Percentiles rank a stretch among this genome's conserved stretches.
These are phyloP conservation scores for Mormyrus iriodes DNA, from an alignment of 2,113 vertebrate species.

Conservation along the genomic window DNA sequence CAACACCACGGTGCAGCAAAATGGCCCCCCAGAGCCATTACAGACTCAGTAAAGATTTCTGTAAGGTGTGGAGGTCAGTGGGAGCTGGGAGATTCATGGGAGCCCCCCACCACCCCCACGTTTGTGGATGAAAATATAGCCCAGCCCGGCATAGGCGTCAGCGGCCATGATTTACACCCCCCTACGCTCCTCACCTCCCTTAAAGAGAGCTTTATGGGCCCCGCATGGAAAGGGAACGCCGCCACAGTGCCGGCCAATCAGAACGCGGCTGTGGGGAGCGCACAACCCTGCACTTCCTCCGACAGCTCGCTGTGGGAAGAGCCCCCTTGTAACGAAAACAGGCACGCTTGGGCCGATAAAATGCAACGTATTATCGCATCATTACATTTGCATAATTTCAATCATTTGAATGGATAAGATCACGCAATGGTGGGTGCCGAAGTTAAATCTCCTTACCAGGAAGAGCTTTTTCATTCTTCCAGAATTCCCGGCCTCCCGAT, in stretches of 20 bases:
- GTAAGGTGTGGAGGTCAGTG: background rate
- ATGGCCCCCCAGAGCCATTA: background rate
- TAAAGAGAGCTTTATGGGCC: background rate
- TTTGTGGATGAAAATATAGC: constrained; percentile 19
- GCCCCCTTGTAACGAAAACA: background rate
- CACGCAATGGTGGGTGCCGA: background rate
- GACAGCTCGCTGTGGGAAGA: background rate
- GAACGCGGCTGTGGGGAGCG: background rate
- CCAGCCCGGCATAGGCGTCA: background rate
- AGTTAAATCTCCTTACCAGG: background rate
- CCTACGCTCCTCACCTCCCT: background rate
- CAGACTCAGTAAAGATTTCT: background rate
- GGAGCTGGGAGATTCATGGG: constrained; percentile 17
- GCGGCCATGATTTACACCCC: background rate
- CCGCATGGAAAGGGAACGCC: background rate
- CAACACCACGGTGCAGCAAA: background rate
- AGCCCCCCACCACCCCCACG: background rate
- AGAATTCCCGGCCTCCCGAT: background rate
- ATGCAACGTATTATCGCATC: background rate
- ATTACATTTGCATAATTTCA: background rate
- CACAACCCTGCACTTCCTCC: background rate
- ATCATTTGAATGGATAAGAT: background rate
- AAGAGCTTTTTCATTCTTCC: background rate
- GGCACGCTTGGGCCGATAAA: background rate
- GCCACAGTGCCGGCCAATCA: background rate